Evolutionary conservation across 2,888 invertebrate genomes (phyloP), one percentile per base, ranked within the genome.

Genomic region (Galerucella pusilla): DNA sequence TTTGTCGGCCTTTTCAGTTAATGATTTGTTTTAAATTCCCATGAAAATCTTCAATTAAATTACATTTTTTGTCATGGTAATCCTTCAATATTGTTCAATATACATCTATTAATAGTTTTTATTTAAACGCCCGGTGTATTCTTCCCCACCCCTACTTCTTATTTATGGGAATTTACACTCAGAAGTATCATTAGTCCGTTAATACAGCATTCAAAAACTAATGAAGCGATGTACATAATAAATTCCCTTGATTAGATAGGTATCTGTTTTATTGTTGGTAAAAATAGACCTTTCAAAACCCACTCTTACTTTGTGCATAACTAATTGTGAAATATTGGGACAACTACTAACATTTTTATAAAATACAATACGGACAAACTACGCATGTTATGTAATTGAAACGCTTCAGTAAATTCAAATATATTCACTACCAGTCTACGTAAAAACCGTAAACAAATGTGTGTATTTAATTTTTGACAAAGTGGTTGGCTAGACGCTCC

Each of bases 181-280:
- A 42, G 49, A 4, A 4, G 2, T 49, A 49, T 12, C 14, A 28
- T 14, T 49, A 49, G 5, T 14, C 46, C 14, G 49, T 12, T 12
- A 20, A 10, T 65, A 65, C 46, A 65, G 16, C 46, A 46, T 45
- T 46, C 11, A 42, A n/a, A 65, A 20, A 46, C 46, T 46, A 65
- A 46, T 65, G 14, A 63, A 28, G 11, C 63, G 42, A 63, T 28
- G 42, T 28, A 11, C 10, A 52, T 20, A 20, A 11, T 64, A 16
- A 42, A 64, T 64, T 20, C 64, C 46, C 28, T 46, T 65, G 64
- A 65, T 65, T 65, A 65, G 42, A 65, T 46, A 46, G 20, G 20
- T 20, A 7, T 54, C 54, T 16, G 11, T 57, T 64, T 35, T 42
- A 42, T 42, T 42, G 35, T 16, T 45, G 7, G n/a, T 65, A 25